Evolutionary conservation across 2,797 vertebrate genomes (phyloP), one percentile per base, ranked within the genome.

Genomic region (Hemitrygon akajei): DNA sequence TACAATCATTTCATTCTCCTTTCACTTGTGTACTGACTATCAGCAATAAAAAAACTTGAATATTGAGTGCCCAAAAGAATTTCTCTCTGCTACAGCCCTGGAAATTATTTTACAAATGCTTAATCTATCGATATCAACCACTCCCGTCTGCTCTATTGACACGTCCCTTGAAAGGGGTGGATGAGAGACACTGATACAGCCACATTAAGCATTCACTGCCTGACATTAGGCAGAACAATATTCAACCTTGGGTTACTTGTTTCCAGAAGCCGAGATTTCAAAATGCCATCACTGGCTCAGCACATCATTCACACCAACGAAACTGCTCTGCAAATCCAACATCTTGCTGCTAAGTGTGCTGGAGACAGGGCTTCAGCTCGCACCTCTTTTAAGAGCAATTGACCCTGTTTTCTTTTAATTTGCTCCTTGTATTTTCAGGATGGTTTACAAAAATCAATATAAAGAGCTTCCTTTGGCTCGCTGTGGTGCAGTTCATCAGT

Each of bases 231-330:
- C 63, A 89, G 86, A 89, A 22, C 63, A 69, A 63, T 89, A 22
- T 37, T 89, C 86, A 66, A 11, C 16, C 86, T 69, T 22, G n/a
- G n/a, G 63, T 89, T 89, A 89, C 86, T 69, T 66, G 86, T 69
- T 89, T 89, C 66, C 63, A 89, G 86, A 89, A 89, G 86, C 86
- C n/a, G 11, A 37, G 86, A 89, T 89, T 89, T 87, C 63, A 89
- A 89, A 89, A 89, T 89, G 86, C 86, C 63, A 89, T 89, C n/a
- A 37, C 60, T 37, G 63, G 63, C 60, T 89, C 86, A 89, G 34
- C 86, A 69, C 86, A 89, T 89, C 63, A 89, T 63, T 69, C 86
- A 69, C 86, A 89, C 86, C 20, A 22, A 69, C 86, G 37, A 22
- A 66, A 89, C 86, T 66, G 20, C 63, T 22, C n/a, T 25, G 60